Base-by-base conservation (phyloP, 23 tunicate species). In the Trididemnum miniatum region DNA sequence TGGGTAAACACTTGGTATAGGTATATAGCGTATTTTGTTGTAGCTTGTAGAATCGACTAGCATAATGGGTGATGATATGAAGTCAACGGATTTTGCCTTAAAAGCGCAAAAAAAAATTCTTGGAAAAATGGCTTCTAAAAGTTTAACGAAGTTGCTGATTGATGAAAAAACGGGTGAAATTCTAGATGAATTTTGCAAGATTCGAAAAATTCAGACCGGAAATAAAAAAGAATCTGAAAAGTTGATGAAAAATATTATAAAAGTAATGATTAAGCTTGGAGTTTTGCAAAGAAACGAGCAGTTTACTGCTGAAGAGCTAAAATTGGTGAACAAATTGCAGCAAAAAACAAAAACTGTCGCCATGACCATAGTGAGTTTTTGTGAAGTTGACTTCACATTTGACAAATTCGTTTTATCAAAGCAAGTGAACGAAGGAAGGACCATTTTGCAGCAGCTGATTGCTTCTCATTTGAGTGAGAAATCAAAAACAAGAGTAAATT, bases 51-150 rank as follows among this genome's bases (percentile, higher is more conserved):
- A n/a, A n/a, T n/a, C n/a, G n/a, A n/a, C n/a, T n/a, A n/a, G n/a
- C n/a, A n/a, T n/a, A n/a, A 91, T 85, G 84, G 88, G 72, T 32
- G 98, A 93, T 35, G 89, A 80, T 1, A 35, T 88, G n/a, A 89
- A 95, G 67, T 80, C 87, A 1, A 77, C 88, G 65, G 99, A 96
- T 81, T 79, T 96, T 38, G 92, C 92, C 33, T 23, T 91, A 50
- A 85, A 83, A 54, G 90, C 90, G 26, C 99, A 96, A 73, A 96
- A 96, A 59, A 96, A 96, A 63, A 88, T 96, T 77, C 81, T 96
- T 5, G 87, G 94, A 0, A 91, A 91, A 76, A 96, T 96, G 99
- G 97, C 97, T 20, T 84, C 89, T 0, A 96, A 87, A 40, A 96
- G 80, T 49, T 54, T 92, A 0, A 76, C 96, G 27, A 96, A 88